Base-by-base conservation (phyloP, 2,113 vertebrate genomes). In the Tychaedon coryphoeus region DNA sequence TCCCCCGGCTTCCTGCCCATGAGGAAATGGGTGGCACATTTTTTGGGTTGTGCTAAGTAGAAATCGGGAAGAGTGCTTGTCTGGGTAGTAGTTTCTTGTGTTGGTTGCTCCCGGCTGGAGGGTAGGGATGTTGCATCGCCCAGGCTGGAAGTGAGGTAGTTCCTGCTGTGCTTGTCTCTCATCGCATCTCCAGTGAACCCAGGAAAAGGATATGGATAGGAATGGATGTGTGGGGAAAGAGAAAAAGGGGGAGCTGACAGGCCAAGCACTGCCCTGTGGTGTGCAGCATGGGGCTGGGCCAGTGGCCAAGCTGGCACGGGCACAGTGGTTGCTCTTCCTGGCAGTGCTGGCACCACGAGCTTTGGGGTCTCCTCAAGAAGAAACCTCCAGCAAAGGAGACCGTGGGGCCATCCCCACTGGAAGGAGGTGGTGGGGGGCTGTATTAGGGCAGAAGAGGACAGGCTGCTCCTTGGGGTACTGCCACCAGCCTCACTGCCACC, bases 1-100 rank as follows among this genome's bases (percentile, higher is more conserved):
- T 86, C 54, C 75, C 42, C 24, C 53, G 1, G 0, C 40, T 57
- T 70, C 31, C 54, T 36, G 29, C 50, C 72, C 17, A 0, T 6
- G 26, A 91, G 47, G 47, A 96, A 42, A 70, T 1, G 47, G 33
- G 31, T 57, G 51, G 23, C 36, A 6, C 40, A 20, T 7, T 47
- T 92, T 95, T 62, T 34, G 33, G 42, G 72, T 26, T 0, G 12
- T 53, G 42, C 42, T 29, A 2, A 92, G 13, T 3, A 56, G 69
- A 51, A 87, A 15, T 12, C 3, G 56, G 65, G 67, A 50, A 62
- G 82, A 60, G 8, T 58, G 34, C 47, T 93, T 61, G 29, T 86
- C 34, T 50, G 45, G 3, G 3, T 33, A 45, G 33, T n/a, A 8
- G 8, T 38, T 58, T 54, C 2, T 8, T 8, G 7, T 14, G 23